Base-by-base conservation (phyloP, 2,797 vertebrate species). In the Acanthiza pusilla region DNA sequence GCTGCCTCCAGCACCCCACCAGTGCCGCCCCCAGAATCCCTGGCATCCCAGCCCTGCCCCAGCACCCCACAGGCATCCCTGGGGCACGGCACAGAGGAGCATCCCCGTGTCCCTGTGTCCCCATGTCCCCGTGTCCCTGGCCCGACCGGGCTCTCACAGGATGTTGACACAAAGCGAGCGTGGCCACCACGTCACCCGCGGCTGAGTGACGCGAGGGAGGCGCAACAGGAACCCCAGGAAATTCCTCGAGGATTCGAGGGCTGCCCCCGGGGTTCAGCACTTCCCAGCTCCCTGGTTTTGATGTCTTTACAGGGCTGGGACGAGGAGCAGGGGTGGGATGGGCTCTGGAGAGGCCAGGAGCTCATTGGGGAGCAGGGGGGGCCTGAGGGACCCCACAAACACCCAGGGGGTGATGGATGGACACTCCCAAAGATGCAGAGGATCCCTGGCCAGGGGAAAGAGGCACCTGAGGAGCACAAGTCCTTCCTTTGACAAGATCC, bases 1-100 rank as follows among this genome's bases (percentile, higher is more conserved):
- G 0, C 29, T 23, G 13, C 13, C 1, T 0, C 19, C 51, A 26
- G 6, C 4, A 8, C 1, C 12, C 13, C 65, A 77, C 0, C 11
- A 0, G 50, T 1, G 1, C 18, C 42, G 45, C 16, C 3, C 4
- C 42, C 61, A 29, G 15, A 34, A 11, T 5, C 5, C 9, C 54
- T 29, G 16, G 7, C 5, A 16, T 5, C 34, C 29, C 25, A 16
- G 0, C 1, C 0, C 19, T 40, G 18, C 14, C 48, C 42, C 85
- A 54, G n/a, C 7, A 13, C 2, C 36, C 53, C 60, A 6, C 9
- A 1, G 12, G 8, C 68, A 9, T 0, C 58, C 14, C 74, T 1
- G 6, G 65, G 51, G 43, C 2, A 0, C 2, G 57, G 73, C 3
- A 4, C 19, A 43, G 21, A 15, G 5, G 16, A 75, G 36, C 67